Evolutionary conservation across 1,140 invertebrate species (phyloP).

Genomic region (Caerostris extrusa): DNA sequence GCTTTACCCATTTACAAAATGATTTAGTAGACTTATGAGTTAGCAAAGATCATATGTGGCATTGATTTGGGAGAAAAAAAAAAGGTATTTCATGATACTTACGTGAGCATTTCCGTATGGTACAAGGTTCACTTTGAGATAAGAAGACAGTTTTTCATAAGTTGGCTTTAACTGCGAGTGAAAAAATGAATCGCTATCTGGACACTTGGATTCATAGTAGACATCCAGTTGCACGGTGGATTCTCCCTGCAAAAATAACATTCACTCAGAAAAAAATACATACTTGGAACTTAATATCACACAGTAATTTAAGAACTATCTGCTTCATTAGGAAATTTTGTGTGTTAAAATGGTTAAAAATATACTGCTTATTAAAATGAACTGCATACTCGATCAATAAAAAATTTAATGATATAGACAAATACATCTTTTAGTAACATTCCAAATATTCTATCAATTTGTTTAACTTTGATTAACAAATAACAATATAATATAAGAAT

Average conservation of each 20-base stretch:
- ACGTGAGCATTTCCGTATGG: constrained; percentile 96
- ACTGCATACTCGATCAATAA: no score
- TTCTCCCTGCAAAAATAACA: constrained; percentile 3
- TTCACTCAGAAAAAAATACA: neutral
- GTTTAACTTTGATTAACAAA: no score
- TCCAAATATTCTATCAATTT: no score
- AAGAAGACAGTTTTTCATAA: constrained; percentile 80
- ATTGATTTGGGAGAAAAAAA: neutral
- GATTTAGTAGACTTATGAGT: neutral
- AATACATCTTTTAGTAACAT: neutral
- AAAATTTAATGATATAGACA: no score
- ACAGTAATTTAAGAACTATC: neutral
- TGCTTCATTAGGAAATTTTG: no score
- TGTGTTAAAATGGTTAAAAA: no score
- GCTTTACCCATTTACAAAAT: neutral
- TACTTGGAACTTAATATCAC: neutral
- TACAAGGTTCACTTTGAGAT: constrained; percentile 83
- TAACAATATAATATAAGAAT: no score
- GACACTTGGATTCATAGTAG: constrained; percentile 95
- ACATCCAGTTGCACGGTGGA: constrained; percentile 85
- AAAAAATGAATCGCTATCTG: constrained; percentile 93
- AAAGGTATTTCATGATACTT: constrained; percentile 78
- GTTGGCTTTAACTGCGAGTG: constrained; percentile 88
- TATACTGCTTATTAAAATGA: no score
- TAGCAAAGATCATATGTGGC: neutral